These are phyloP conservation scores for Drosophila baimaii DNA, from an alignment of 1,140 invertebrate species.

Conservation along the genomic window DNA sequence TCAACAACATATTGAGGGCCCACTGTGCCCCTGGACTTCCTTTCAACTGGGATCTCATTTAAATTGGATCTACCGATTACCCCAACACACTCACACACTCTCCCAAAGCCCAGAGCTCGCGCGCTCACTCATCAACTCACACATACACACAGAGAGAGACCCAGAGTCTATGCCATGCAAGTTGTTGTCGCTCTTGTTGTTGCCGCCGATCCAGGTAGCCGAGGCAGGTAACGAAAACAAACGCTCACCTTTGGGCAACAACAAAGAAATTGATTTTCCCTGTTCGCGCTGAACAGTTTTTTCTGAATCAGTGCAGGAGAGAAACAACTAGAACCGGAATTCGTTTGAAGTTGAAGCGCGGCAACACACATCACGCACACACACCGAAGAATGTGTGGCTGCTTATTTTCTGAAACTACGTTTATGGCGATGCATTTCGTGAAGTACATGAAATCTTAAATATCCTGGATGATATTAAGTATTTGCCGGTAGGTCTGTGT, in stretches of 20 bases:
- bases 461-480: too few species aligned
- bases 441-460: too few species aligned
- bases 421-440: conserved; percentile 1
- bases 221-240: conserved; percentile 60
- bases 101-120: neutral
- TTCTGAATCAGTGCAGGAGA: conserved; percentile 69
- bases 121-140: conserved; percentile 18
- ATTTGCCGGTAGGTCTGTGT: too few species aligned
- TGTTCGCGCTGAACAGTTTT: conserved; percentile 49
- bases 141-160: conserved; percentile 28
- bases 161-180: conserved; percentile 13
- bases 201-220: conserved; percentile 55
- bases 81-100: conserved; percentile 20
- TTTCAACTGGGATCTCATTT: conserved; percentile 60
- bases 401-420: conserved; percentile 9
- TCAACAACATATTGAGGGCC: conserved; percentile 24
- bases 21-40: conserved; percentile 34
- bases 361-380: conserved; percentile 23
- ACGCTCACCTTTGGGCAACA: conserved; percentile 47
- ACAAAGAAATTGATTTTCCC: conserved; percentile 82
- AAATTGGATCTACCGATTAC: conserved; percentile 72
- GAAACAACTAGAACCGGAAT: conserved; percentile 68
- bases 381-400: conserved; percentile 14
- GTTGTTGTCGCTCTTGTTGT: conserved; percentile 5
- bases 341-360: conserved; percentile 72